Conservation (phyloP, 2,888 invertebrate genomes). For the Lepidonotus clava region DNA sequence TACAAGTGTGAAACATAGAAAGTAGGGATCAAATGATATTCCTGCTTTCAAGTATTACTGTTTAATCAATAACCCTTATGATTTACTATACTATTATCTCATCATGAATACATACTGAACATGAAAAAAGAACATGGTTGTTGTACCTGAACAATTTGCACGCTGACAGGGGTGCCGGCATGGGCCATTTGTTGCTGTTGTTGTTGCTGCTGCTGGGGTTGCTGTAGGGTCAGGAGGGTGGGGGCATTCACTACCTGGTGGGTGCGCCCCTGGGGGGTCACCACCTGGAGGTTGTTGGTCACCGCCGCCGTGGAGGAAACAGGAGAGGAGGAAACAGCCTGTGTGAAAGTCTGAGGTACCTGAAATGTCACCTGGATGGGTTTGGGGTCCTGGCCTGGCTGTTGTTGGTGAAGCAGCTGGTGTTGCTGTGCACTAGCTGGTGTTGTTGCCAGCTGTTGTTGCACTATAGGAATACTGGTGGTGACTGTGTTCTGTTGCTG, state of each 20-base stretch:
- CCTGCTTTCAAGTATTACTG: too few species aligned
- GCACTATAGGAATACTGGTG: constrained; percentile 6
- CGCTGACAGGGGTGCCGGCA: neutral
- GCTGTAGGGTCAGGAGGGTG: neutral
- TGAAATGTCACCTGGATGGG: neutral
- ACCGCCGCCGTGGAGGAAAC: neutral
- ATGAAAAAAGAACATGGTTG: too few species aligned
- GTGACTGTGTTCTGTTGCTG: constrained; percentile 17
- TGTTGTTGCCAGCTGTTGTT: constrained; percentile 27
- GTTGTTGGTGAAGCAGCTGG: neutral
- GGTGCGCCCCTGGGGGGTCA: neutral
- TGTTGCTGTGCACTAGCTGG: neutral
- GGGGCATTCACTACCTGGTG: neutral
- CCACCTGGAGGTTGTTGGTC: neutral
- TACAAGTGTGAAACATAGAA: too few species aligned
- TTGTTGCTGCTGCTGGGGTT: constrained; percentile 12
- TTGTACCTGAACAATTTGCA: constrained; percentile 41
- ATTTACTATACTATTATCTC: too few species aligned
- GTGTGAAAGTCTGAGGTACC: neutral
- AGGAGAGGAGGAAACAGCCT: neutral
- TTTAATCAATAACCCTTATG: too few species aligned
- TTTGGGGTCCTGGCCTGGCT: neutral
- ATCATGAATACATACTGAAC: too few species aligned
- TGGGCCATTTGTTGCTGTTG: neutral
- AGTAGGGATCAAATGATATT: too few species aligned